These are phyloP conservation scores for Zele albiditarsus DNA, from an alignment of 2,888 invertebrate species.

Conservation along the genomic window DNA sequence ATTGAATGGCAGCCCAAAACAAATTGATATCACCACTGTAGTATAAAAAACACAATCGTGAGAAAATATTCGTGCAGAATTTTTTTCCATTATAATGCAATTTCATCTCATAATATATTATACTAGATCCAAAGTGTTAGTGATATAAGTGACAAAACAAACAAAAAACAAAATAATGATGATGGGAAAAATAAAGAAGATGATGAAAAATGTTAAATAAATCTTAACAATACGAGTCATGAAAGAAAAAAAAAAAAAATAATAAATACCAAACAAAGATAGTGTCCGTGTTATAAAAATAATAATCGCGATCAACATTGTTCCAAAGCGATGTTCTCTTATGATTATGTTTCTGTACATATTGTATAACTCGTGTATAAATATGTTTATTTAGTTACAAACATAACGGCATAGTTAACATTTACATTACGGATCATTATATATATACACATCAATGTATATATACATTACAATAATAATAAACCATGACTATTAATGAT, in stretches of 20 bases:
- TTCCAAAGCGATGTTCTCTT: conserved; percentile 57
- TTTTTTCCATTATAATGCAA: conserved; percentile 31
- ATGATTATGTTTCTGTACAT: conserved; percentile 70
- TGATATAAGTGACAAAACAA: conserved; percentile 24
- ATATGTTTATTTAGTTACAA: conserved; percentile 69
- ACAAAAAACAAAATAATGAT: conserved; percentile 34
- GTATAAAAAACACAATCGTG: not conserved
- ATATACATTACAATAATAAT: conserved; percentile 69
- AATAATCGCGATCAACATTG: conserved; percentile 42
- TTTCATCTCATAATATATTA: conserved; percentile 29
- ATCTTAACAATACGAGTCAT: conserved; percentile 21
- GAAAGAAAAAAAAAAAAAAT: conserved; percentile 21
- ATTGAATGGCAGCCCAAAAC: not conserved
- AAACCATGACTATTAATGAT: conserved; percentile 71
- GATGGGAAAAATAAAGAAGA: conserved; percentile 35
- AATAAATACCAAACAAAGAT: not conserved
- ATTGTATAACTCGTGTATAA: conserved; percentile 73
- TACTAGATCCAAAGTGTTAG: conserved; percentile 40
- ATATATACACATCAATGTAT: conserved; percentile 58
- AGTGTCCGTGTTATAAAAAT: not conserved
- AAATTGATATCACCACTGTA: not conserved
- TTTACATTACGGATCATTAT: conserved; percentile 72
- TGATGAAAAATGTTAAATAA: conserved; percentile 35
- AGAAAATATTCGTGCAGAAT: conserved; percentile 27
- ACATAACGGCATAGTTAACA: conserved; percentile 70